phyloP scores from a whole-genome alignment of 2,888 invertebrate species.

The Hylaea fasciaria region DNA sequence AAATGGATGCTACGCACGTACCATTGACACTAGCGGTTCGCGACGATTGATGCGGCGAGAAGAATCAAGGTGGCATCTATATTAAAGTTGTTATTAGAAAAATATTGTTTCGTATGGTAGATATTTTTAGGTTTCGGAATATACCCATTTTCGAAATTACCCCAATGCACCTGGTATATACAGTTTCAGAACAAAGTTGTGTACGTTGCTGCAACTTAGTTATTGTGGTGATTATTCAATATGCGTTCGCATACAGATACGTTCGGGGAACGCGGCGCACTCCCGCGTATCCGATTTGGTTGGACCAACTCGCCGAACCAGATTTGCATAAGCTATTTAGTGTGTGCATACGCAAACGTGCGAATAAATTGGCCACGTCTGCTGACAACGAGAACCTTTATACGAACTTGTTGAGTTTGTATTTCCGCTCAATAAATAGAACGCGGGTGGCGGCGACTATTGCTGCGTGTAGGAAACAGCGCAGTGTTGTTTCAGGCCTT shows the following conservation, averaged over 20 bases:
- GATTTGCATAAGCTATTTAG: conserved; percentile 61
- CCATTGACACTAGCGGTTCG: no score
- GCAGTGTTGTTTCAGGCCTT: conserved; percentile 50
- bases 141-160: no score
- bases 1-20: no score
- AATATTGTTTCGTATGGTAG: no score
- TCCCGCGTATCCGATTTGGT: conserved; percentile 45
- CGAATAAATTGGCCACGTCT: conserved; percentile 49
- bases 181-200: conserved; percentile 15
- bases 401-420: conserved; percentile 38
- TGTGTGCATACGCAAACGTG: conserved; percentile 54
- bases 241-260: conserved; percentile 29
- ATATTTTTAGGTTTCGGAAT: no score
- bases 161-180: conserved; percentile 3
- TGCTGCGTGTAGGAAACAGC: conserved; percentile 42
- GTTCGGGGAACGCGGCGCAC: conserved; percentile 10
- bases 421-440: conserved; percentile 40
- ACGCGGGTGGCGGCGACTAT: conserved; percentile 39
- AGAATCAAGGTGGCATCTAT: no score
- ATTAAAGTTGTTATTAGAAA: no score
- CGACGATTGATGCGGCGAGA: no score
- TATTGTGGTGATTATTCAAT: conserved; percentile 33
- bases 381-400: conserved; percentile 33
- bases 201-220: conserved; percentile 8
- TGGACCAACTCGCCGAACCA: conserved; percentile 38